Evolutionary conservation across 1,140 invertebrate genomes (phyloP), one percentile per base, ranked within the genome.

Genomic region (Thrips palmi): DNA sequence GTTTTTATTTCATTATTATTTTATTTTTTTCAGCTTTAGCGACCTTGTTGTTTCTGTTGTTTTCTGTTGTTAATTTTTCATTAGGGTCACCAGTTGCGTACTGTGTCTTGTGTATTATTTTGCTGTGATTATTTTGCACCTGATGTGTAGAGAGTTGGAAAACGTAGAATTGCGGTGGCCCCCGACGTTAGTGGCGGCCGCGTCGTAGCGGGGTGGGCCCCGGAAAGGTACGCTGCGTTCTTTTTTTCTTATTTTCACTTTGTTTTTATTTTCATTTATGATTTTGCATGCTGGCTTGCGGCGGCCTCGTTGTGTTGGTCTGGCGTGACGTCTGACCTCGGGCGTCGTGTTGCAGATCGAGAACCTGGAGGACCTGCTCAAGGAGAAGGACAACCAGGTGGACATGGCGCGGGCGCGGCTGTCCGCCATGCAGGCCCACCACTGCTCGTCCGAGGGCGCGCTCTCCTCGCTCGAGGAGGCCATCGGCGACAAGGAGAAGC

Each of bases 301-400:
- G 20, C 21, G 1, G 25, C n/a, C n/a, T n/a, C n/a, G n/a, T n/a
- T n/a, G n/a, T n/a, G n/a, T 27, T 12, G 24, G 24, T 8, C 24
- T 27, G 24, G 24, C 12, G 7, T 27, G 24, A 27, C 7, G 12
- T n/a, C n/a, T n/a, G n/a, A n/a, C n/a, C n/a, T n/a, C n/a, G n/a
- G n/a, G n/a, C n/a, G n/a, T 41, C 20, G 47, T 37, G 38, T 47
- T 58, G 29, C 59, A 94, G 87, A 89, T 96, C 56, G 92, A 97
- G 62, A 93, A 93, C 57, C 62, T 97, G 28, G 93, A 97, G 66
- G 91, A 94, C 54, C 65, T 93, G 32, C 65, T 97, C 8, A 91
- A 92, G 60, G 92, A 97, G 57, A 97, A 97, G 62, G 93, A 97
- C 57, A 91, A 92, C 56, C 88, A 96, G 65, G 82, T 97, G 38